phyloP scores from a whole-genome alignment of 2,797 vertebrate species.

The Pseudocheirus occidentalis region DNA sequence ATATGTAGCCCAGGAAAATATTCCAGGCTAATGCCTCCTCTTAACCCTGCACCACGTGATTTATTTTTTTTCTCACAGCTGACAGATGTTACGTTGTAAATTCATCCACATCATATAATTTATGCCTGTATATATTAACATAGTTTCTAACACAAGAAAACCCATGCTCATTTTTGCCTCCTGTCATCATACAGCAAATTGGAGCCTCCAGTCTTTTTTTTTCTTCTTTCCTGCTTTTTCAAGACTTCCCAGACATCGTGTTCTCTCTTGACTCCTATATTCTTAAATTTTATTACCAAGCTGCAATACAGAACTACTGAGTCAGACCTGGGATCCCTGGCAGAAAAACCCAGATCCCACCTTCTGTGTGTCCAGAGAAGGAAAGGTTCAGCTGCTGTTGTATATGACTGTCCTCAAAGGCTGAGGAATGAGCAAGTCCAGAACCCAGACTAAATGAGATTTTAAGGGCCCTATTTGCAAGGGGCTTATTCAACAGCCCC shows the following conservation, averaged over 20 bases:
- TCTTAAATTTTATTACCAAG: slow-evolving; percentile 6
- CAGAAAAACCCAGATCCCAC: background rate
- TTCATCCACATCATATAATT: slow-evolving; percentile 53
- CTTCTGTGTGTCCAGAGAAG: background rate
- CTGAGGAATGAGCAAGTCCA: background rate
- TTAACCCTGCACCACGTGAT: slow-evolving; percentile 69
- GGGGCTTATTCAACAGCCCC: background rate
- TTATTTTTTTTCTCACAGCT: slow-evolving; percentile 62
- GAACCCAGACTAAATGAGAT: background rate
- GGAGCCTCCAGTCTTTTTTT: slow-evolving; percentile 1
- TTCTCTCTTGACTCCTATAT: background rate
- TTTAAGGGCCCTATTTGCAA: background rate
- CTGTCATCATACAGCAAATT: background rate
- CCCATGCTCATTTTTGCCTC: background rate
- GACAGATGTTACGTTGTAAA: slow-evolving; percentile 73
- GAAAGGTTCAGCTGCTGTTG: background rate
- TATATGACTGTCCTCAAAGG: background rate
- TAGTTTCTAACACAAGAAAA: slow-evolving; percentile 48
- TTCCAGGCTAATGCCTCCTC: slow-evolving; percentile 71
- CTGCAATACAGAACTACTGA: background rate
- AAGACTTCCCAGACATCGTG: background rate
- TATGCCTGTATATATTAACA: slow-evolving; percentile 62
- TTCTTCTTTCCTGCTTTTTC: background rate
- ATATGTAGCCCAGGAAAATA: slow-evolving; percentile 65
- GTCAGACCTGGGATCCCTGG: background rate